A percentile compares a stretch with the other conserved stretches of the same genome.
Evolutionary conservation across 1,140 invertebrate species (phyloP).

Genomic region (Drosophila teissieri): DNA sequence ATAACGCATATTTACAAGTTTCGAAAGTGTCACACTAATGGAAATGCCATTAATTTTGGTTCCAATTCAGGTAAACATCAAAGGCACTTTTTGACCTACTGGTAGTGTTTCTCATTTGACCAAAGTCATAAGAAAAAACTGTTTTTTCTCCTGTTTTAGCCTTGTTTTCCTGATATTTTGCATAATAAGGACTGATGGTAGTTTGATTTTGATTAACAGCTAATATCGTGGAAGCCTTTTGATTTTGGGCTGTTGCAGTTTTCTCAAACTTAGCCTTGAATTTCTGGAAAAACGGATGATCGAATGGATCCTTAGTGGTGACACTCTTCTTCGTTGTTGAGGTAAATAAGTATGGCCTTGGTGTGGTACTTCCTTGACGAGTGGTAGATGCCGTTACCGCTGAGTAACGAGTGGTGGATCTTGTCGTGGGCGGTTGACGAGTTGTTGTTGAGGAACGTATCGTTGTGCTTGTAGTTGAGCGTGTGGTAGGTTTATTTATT

Average conservation of each 20-base stretch:
- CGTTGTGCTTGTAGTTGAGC: constrained; percentile 1
- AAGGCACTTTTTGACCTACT: constrained; percentile 17
- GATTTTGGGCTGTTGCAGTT: neutral
- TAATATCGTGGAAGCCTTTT: constrained; percentile 13
- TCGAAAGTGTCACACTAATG: constrained; percentile 25
- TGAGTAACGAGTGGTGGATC: constrained; percentile 18
- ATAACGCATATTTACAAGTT: constrained; percentile 58
- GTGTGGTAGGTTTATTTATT: constrained; percentile 10
- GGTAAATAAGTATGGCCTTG: constrained; percentile 63
- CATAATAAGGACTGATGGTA: constrained; percentile 57
- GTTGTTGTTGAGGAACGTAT: constrained; percentile 17
- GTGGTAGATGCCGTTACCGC: neutral
- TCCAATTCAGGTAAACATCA: constrained; percentile 56
- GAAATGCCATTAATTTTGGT: constrained; percentile 21
- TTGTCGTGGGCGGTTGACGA: constrained; percentile 5
- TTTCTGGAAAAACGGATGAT: constrained; percentile 69
- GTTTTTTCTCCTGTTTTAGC: constrained; percentile 54
- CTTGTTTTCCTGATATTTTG: constrained; percentile 64
- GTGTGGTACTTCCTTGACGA: constrained; percentile 50
- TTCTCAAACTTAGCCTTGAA: constrained; percentile 52
- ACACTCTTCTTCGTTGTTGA: constrained; percentile 38
- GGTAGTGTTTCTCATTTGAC: constrained; percentile 40
- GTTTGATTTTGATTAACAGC: constrained; percentile 8
- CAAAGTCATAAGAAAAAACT: constrained; percentile 42
- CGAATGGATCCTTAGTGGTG: constrained; percentile 53